Conservation (phyloP, 1,140 invertebrate genomes). For the Oryctes rhinoceros region DNA sequence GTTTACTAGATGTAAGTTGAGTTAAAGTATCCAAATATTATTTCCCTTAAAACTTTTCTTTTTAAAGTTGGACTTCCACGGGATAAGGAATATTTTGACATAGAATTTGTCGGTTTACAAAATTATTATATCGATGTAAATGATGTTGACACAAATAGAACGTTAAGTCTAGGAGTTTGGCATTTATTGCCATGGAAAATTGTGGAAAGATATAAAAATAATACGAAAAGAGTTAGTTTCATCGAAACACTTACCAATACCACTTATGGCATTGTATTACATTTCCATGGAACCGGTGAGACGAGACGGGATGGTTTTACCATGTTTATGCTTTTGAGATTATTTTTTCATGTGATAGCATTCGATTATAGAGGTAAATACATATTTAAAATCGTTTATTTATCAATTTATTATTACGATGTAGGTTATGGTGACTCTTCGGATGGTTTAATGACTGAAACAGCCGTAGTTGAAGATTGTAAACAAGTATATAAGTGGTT, state of each 20-base stretch:
- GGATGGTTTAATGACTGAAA: conserved; percentile 52
- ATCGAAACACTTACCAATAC: conserved; percentile 44
- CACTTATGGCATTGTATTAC: conserved; percentile 48
- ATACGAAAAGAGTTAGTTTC: conserved; percentile 21
- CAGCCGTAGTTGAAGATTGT: conserved; percentile 54
- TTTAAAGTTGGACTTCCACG: conserved; percentile 45
- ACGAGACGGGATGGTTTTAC: conserved; percentile 48
- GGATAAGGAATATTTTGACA: conserved; percentile 33
- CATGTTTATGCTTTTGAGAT: conserved; percentile 50
- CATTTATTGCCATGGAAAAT: conserved; percentile 50
- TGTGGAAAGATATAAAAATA: conserved; percentile 40
- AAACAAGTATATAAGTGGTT: conserved; percentile 55
- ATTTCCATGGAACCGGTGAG: conserved; percentile 55
- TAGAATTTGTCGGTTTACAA: conserved; percentile 44
- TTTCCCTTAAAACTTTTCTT: neutral
- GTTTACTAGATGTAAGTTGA: conserved; percentile 51
- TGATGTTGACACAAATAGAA: conserved; percentile 44
- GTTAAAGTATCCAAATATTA: conserved; percentile 21
- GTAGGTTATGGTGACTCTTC: conserved; percentile 57
- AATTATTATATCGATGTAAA: conserved; percentile 53
- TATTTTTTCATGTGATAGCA: conserved; percentile 77
- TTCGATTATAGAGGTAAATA: conserved; percentile 87
- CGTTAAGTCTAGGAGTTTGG: conserved; percentile 54
- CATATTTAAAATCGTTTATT: neutral
- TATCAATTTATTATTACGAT: neutral